Conservation (phyloP, 2,888 invertebrate species). For the Liposcelis brunnea region DNA sequence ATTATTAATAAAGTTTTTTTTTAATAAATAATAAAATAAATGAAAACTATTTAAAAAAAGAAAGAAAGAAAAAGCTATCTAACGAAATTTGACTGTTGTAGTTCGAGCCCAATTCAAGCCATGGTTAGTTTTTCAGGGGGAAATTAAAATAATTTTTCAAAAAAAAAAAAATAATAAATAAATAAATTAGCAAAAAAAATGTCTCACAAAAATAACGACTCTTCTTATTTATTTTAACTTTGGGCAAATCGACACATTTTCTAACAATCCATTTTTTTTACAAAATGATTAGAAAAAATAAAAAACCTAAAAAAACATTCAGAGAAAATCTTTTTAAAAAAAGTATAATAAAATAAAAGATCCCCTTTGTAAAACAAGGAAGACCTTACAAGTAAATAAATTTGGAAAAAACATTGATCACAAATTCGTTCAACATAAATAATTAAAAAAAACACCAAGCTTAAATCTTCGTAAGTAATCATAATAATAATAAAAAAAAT, state of each 20-base stretch:
- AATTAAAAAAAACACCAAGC: constrained; percentile 8
- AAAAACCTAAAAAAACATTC: not conserved
- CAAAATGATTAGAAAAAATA: too few relatives aligned
- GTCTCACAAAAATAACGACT: constrained; percentile 5
- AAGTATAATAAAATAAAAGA: constrained; percentile 7
- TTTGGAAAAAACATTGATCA: not conserved
- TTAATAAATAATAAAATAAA: constrained; percentile 6
- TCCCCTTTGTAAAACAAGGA: constrained; percentile 4
- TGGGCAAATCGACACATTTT: constrained; percentile 5
- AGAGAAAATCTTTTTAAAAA: constrained; percentile 1
- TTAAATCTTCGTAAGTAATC: constrained; percentile 5
- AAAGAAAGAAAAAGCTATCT: constrained; percentile 1
- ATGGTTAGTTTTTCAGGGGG: constrained; percentile 4
- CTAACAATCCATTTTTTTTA: not conserved
- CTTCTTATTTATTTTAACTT: too few relatives aligned
- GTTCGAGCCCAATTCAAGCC: constrained; percentile 22
- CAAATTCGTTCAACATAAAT: constrained; percentile 10
- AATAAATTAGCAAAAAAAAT: constrained; percentile 13
- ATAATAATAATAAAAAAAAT: constrained; percentile 8
- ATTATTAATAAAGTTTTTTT: constrained; percentile 19
- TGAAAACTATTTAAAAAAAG: constrained; percentile 6
- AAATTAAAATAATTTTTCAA: not conserved
- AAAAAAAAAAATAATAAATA: not conserved
- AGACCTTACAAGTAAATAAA: not conserved
- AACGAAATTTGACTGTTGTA: constrained; percentile 4